A percentile compares a stretch with the other conserved stretches of the same genome.
Evolutionary conservation across 2,888 invertebrate genomes (phyloP).

Genomic region (Platerodrilus igneus): DNA sequence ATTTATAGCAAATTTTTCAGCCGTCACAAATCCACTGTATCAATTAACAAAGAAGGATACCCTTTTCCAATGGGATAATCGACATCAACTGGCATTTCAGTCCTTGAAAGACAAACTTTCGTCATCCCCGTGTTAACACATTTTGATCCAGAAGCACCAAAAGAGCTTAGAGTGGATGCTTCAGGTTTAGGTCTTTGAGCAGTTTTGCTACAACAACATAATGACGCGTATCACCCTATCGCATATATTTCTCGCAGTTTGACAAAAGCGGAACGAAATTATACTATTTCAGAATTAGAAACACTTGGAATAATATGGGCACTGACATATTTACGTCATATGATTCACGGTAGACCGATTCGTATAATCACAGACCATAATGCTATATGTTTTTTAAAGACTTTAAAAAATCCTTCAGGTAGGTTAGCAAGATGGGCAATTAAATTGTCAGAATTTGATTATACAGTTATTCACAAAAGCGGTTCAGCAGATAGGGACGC

Average conservation of each 20-base stretch:
- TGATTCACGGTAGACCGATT: conserved; percentile 5
- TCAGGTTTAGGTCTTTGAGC: conserved; percentile 6
- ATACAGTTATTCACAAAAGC: conserved; percentile 11
- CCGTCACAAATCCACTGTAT: conserved; percentile 8
- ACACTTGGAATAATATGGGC: conserved; percentile 19
- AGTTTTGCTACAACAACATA: conserved; percentile 8
- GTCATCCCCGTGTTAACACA: conserved; percentile 10
- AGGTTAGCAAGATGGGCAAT: conserved; percentile 11
- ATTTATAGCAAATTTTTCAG: conserved; percentile 9
- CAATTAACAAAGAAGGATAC: not conserved
- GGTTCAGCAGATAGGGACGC: conserved; percentile 10
- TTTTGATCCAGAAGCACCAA: conserved; percentile 10
- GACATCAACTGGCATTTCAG: conserved; percentile 3
- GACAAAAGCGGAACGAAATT: conserved; percentile 25
- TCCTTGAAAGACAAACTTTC: conserved; percentile 5
- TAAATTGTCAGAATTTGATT: conserved; percentile 16
- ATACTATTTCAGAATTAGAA: conserved; percentile 22
- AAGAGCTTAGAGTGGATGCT: conserved; percentile 13
- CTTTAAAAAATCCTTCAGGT: conserved; percentile 5
- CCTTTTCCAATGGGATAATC: not conserved
- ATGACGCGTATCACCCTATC: no score
- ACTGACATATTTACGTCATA: conserved; percentile 5
- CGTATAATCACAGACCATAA: conserved; percentile 15
- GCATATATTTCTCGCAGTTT: no score
- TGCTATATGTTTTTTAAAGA: conserved; percentile 15